These are phyloP conservation scores for Ischnus inquisitorius DNA, from an alignment of 2,888 invertebrate genomes.

Conservation along the genomic window DNA sequence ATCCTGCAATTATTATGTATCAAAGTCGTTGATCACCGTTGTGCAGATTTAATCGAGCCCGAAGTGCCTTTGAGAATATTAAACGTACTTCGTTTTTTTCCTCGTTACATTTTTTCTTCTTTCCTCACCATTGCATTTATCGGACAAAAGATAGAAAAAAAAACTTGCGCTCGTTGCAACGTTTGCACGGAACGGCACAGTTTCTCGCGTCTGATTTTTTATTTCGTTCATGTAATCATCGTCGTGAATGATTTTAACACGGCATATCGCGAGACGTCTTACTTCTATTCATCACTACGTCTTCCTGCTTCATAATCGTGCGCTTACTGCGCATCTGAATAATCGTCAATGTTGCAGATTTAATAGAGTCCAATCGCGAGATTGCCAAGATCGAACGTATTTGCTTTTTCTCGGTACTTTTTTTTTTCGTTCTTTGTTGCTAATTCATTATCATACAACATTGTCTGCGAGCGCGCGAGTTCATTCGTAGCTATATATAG, in stretches of 20 bases:
- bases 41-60: conserved; percentile 3
- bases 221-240: too few species aligned
- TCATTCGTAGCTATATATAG: neutral
- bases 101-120: neutral
- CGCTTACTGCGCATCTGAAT: neutral
- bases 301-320: neutral
- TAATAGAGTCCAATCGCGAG: conserved; percentile 19
- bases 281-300: conserved; percentile 20
- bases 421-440: neutral
- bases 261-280: neutral
- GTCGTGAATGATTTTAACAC: too few species aligned
- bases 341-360: neutral
- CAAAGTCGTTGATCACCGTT: neutral
- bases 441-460: conserved; percentile 9
- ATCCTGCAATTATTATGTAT: neutral
- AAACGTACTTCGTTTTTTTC: neutral
- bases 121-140: too few species aligned
- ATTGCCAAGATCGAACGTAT: neutral
- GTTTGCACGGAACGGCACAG: too few species aligned
- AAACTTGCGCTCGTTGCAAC: too few species aligned
- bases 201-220: too few species aligned
- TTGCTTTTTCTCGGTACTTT: neutral
- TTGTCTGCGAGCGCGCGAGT: neutral
- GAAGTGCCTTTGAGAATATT: neutral
- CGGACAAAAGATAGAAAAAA: too few species aligned